A percentile compares a stretch with the other conserved stretches of the same genome.
These are phyloP conservation scores for Labeo calbasu DNA, from an alignment of 2,797 vertebrate genomes.

Conservation along the genomic window DNA sequence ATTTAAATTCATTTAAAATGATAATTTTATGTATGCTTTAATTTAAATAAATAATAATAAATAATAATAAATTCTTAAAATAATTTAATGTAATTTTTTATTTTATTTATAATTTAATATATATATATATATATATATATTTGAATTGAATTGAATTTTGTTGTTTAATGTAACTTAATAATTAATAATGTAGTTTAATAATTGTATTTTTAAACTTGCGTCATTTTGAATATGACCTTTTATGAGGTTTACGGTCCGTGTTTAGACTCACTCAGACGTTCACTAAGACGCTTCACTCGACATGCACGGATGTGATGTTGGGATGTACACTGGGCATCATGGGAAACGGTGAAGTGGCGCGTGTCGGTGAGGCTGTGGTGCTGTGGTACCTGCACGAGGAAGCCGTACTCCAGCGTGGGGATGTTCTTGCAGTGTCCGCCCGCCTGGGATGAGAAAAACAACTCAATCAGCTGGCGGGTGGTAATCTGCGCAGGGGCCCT, in stretches of 20 bases:
- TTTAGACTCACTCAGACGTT: not conserved
- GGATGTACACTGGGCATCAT: constrained; percentile 3
- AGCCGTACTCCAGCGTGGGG: constrained; percentile 97
- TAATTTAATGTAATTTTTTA: no score
- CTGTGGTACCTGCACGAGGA: constrained; percentile 91
- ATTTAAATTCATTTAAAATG: not conserved
- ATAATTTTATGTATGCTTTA: not conserved
- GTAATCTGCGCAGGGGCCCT: constrained; percentile 88
- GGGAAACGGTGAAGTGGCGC: not conserved
- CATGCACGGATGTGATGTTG: not conserved
- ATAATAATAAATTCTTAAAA: no score
- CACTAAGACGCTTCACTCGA: not conserved
- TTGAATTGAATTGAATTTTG: no score
- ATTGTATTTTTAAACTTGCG: not conserved
- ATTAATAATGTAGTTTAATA: no score
- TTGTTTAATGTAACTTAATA: no score
- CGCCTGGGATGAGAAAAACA: constrained; percentile 87
- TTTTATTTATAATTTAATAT: no score
- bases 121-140: no score
- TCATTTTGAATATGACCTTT: not conserved
- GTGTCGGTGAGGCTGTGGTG: not conserved
- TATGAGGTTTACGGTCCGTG: not conserved
- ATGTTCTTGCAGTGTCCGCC: constrained; percentile 99
- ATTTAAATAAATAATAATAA: no score
- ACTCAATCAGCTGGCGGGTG: constrained; percentile 89